A percentile compares a stretch with the other conserved stretches of the same genome.
phyloP scores from a whole-genome alignment of 2,797 vertebrate species.

The Esox lucius region DNA sequence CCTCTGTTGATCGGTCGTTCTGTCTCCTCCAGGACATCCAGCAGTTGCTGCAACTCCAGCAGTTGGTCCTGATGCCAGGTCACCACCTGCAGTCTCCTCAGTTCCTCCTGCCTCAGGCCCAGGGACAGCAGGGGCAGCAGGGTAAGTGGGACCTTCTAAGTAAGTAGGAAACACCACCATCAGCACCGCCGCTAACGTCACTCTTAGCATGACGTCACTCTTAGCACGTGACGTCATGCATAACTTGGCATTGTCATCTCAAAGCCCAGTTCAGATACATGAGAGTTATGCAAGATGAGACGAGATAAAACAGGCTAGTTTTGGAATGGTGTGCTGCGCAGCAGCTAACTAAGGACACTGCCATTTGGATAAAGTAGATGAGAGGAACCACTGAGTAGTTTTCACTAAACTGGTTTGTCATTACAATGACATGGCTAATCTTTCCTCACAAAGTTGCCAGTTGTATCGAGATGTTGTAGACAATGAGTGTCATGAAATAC shows the following conservation, averaged over 20 bases:
- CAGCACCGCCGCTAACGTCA: neutral
- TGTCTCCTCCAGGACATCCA: constrained; percentile 82
- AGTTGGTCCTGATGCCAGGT: constrained; percentile 87
- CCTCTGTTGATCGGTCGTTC: neutral
- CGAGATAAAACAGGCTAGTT: neutral
- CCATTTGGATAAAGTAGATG: too few species aligned
- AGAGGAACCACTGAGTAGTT: too few species aligned
- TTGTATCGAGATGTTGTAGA: too few species aligned
- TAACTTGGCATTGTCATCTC: neutral
- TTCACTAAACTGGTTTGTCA: too few species aligned
- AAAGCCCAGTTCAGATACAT: neutral
- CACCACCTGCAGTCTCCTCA: constrained; percentile 88
- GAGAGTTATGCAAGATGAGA: too few species aligned
- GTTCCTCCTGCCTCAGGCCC: constrained; percentile 88
- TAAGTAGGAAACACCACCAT: neutral
- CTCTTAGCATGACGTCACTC: too few species aligned
- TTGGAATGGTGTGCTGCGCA: too few species aligned
- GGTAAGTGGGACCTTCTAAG: constrained; percentile 62
- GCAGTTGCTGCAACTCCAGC: constrained; percentile 90
- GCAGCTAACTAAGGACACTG: too few species aligned
- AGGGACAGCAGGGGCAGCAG: constrained; percentile 85
- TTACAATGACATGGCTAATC: too few species aligned
- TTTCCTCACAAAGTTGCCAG: too few species aligned
- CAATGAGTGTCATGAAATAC: too few species aligned
- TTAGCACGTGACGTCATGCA: neutral